phyloP scores from a whole-genome alignment of 1,140 invertebrate genomes.

The Zaprionus taronus region DNA sequence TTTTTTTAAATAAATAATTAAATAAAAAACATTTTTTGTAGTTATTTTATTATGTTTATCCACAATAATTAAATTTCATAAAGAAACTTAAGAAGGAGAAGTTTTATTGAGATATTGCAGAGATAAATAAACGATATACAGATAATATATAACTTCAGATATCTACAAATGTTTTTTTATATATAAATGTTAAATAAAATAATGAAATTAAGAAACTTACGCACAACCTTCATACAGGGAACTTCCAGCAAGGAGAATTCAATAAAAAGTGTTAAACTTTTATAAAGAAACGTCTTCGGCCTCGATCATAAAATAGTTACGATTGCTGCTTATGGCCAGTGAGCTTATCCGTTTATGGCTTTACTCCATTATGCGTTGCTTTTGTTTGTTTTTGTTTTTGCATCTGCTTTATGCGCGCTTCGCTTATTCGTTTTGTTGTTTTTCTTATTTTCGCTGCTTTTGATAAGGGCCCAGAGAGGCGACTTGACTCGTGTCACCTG shows the following conservation, averaged over 20 bases:
- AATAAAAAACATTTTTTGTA: no score
- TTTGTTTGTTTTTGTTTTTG: conserved; percentile 21
- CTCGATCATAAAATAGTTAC: not conserved
- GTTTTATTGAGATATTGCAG: no score
- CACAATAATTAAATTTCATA: no score
- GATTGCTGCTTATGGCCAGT: conserved; percentile 1
- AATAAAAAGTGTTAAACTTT: not conserved
- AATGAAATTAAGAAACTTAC: no score
- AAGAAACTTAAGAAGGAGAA: no score
- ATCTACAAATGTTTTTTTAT: no score
- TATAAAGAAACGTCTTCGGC: not conserved
- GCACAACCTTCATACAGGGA: no score
- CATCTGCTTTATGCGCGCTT: conserved; percentile 15
- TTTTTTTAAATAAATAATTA: no score
- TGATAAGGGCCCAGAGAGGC: conserved; percentile 50
- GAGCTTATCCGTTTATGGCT: conserved; percentile 29
- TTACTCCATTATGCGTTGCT: conserved; percentile 28
- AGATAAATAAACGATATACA: no score
- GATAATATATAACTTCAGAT: no score
- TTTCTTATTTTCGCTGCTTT: conserved; percentile 2
- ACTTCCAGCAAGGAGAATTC: not conserved
- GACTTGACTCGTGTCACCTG: conserved; percentile 44
- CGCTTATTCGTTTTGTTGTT: conserved; percentile 35
- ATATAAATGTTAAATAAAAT: no score
- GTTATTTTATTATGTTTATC: no score